Evolutionary conservation across 2,113 vertebrate genomes (phyloP).

Genomic region (Paradoxurus hermaphroditus): DNA sequence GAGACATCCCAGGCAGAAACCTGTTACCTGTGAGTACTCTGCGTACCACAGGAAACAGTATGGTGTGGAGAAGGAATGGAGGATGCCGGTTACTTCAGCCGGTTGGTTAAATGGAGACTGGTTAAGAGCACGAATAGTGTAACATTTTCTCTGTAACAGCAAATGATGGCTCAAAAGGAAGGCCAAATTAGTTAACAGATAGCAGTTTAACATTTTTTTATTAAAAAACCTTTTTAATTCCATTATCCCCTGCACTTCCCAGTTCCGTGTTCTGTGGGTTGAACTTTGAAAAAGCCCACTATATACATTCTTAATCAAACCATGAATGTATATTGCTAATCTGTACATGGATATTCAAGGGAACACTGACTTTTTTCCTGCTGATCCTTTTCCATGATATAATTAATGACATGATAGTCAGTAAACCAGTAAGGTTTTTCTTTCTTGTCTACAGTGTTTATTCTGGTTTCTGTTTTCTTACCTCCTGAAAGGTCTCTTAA

Average conservation of each 20-base stretch:
- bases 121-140: not conserved
- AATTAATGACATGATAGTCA: not conserved
- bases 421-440: not conserved
- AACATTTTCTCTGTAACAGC: not conserved
- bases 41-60: not conserved
- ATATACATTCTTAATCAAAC: not conserved
- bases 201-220: not conserved
- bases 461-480: not conserved
- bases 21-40: not conserved
- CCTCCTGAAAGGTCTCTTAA: not conserved
- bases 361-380: not conserved
- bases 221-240: not conserved
- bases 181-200: not conserved
- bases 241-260: not conserved
- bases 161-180: not conserved
- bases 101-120: not conserved
- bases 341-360: not conserved
- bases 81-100: not conserved
- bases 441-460: not conserved
- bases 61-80: not conserved
- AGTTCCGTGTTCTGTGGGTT: not conserved
- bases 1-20: not conserved
- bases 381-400: not conserved
- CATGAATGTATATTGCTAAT: not conserved
- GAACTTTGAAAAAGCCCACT: not conserved